Evolutionary conservation across 2,797 vertebrate genomes (phyloP), one percentile per base, ranked within the genome.

Genomic region (Chlorospingus flavigularis): DNA sequence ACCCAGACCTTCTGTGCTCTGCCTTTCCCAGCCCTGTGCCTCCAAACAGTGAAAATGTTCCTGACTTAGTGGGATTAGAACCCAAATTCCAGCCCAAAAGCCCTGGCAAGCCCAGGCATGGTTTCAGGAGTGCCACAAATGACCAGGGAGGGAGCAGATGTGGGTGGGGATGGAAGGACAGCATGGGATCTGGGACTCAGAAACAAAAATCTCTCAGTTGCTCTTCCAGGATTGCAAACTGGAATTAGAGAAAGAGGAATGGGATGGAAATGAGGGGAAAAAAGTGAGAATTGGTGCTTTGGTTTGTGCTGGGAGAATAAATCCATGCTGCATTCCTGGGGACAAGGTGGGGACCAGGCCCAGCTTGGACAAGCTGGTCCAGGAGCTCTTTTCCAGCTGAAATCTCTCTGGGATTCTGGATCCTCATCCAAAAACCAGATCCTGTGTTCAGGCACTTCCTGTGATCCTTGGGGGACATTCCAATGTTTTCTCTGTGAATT

Each of bases 381-480:
- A 5, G 72, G 83, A 31, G 55, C 24, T 30, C 40, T 54, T 54
- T 54, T 15, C 25, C 73, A 35, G 1, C 17, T 7, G 15, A 7
- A 61, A 2, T 1, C 1, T 17, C 11, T 13, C 30, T 0, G 2
- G 16, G 8, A 25, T 39, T 47, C 11, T 24, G n/a, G 47, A 47
- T 66, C 11, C 50, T 39, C 19, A 0, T 23, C 3, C 0, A 43
- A 10, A n/a, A 42, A 7, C 21, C 61, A 58, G 26, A 25, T 24
- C 0, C 33, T 2, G 25, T 0, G 9, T 11, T 63, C 33, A 9
- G 51, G 12, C 31, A 12, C 11, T 20, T 42, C 1, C 0, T 3
- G 28, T 6, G 67, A 16, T 25, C 14, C 51, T 28, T 2, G 39
- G 17, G 48, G 71, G 54, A 7, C 8, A 6, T 23, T 2, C 6